These are phyloP conservation scores for Mylabris sibirica DNA, from an alignment of 2,888 invertebrate genomes.

Conservation along the genomic window DNA sequence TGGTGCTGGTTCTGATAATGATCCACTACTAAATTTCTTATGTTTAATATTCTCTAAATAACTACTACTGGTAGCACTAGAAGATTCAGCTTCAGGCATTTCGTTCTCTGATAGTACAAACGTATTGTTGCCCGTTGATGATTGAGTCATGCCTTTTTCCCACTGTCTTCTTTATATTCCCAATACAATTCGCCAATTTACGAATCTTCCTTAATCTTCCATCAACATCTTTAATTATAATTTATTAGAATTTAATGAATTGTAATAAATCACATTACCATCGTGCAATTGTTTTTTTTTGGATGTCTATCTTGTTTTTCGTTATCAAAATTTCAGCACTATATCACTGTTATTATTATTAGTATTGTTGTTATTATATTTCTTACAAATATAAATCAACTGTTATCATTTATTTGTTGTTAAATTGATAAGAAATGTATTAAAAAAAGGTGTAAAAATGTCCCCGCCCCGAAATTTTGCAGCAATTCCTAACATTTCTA, in stretches of 20 bases:
- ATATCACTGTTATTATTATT: background rate
- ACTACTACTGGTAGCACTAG: slow-evolving; percentile 29
- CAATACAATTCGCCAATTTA: background rate
- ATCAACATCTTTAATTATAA: background rate
- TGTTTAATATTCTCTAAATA: slow-evolving; percentile 65
- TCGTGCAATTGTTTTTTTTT: background rate
- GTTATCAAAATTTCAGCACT: background rate
- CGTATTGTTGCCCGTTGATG: slow-evolving; percentile 44
- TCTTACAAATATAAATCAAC: background rate
- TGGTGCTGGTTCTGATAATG: slow-evolving; percentile 63
- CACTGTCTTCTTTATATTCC: background rate
- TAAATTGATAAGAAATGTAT: background rate
- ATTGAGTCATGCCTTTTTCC: slow-evolving; percentile 49
- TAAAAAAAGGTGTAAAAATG: background rate
- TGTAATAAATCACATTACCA: background rate
- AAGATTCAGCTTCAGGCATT: slow-evolving; percentile 55
- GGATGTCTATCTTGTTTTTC: background rate
- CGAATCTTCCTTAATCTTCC: background rate
- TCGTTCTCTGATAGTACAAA: slow-evolving; percentile 49
- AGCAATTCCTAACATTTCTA: slow-evolving; percentile 9
- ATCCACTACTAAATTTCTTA: slow-evolving; percentile 74
- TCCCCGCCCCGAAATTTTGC: slow-evolving; percentile 11
- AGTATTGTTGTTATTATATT: background rate
- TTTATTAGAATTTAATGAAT: background rate
- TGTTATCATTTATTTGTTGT: slow-evolving; percentile 1